Percentiles rank a stretch among this genome's conserved stretches.
Conservation (phyloP, 2,888 invertebrate species). For the Drosophila lutescens region DNA sequence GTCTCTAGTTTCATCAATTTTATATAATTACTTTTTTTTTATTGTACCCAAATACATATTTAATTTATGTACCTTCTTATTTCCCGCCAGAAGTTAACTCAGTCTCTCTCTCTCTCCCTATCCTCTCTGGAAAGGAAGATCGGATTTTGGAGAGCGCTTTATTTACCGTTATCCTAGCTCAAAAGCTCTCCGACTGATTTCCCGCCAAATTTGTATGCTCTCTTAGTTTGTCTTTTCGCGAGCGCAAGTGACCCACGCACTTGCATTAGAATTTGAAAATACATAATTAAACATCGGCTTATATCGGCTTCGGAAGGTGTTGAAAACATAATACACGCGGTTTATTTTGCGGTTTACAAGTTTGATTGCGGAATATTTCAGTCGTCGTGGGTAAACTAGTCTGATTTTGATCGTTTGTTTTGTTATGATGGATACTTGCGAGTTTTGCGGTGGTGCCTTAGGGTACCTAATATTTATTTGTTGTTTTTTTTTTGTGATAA, state of each 20-base stretch:
- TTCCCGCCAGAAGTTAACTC: background rate
- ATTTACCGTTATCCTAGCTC: constrained; percentile 1
- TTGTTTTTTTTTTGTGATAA: too few relatives aligned
- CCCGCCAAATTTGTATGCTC: background rate
- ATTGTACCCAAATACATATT: too few relatives aligned
- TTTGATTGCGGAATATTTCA: background rate
- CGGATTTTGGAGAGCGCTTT: background rate
- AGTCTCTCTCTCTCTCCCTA: background rate
- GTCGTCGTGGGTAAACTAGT: too few relatives aligned
- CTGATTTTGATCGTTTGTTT: too few relatives aligned
- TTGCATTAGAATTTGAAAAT: background rate
- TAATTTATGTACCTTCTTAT: too few relatives aligned
- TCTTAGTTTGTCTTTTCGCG: background rate
- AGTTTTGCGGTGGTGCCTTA: too few relatives aligned
- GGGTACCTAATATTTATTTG: too few relatives aligned
- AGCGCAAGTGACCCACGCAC: background rate
- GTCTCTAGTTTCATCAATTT: too few relatives aligned
- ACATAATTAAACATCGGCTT: background rate
- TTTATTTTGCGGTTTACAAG: too few relatives aligned
- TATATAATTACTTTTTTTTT: too few relatives aligned
- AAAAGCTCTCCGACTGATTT: background rate
- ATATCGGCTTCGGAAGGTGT: background rate
- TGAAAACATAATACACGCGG: background rate
- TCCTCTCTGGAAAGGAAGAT: background rate
- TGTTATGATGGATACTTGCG: too few relatives aligned